Evolutionary conservation across 2,797 vertebrate genomes (phyloP), one percentile per base, ranked within the genome.

Genomic region (Enteromius anoplus): DNA sequence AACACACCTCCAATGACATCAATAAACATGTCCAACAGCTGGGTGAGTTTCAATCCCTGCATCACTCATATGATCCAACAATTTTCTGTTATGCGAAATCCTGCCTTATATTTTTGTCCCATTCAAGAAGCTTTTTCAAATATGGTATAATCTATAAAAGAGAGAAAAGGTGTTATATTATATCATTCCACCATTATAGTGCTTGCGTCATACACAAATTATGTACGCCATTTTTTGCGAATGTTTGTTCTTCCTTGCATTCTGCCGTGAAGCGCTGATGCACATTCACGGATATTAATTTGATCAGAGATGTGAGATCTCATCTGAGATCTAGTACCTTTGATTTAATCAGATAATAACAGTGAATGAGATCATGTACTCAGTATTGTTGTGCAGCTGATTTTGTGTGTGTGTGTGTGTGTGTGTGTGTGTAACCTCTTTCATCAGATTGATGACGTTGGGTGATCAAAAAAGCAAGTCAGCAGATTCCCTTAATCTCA

Each of bases 381-480:
- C 47, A 11, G 70, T 21, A 32, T 19, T 72, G 70, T 29, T 37
- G 32, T n/a, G 11, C 19, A 37, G 49, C 14, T 5, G 5, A 29
- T 62, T 73, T 12, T n/a, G 51, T 51, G 5, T 23, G 3, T 29
- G 0, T 71, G 7, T 29, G 29, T 47, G 0, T 71, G 7, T 29
- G 29, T 47, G 47, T 37, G 26, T 71, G 23, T 34, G 2, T 8
- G n/a, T 55, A 37, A n/a, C 71, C 49, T 55, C 29, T 37, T 68
- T 10, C 65, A 55, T 73, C 71, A 73, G 47, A 73, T 51, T 55
- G 19, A 75, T 75, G 71, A 75, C 11, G 5, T 55, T 55, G 49
- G 19, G 55, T 75, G 71, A 75, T 75, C 29, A 75, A 75, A 55
- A 64, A 14, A 7, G 71, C 32, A 75, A 75, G 32, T 75, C 71